Evolutionary conservation across 2,888 invertebrate genomes (phyloP), one percentile per base, ranked within the genome.

Genomic region (Oscheius sp.): DNA sequence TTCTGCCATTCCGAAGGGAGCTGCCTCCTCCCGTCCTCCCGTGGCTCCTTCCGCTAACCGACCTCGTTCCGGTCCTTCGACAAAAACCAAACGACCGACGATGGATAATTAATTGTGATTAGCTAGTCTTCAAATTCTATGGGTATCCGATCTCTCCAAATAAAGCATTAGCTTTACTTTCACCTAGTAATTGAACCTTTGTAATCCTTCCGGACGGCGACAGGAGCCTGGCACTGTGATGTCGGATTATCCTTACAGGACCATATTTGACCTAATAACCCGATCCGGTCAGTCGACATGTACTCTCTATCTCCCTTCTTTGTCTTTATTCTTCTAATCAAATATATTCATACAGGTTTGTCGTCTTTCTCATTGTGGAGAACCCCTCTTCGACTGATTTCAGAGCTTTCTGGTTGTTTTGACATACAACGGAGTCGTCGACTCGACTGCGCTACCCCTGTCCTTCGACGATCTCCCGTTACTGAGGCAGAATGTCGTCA

Each of bases 401-500:
- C 20, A 59, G 59, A 59, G 17, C 17, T 59, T 1, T 59, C 59
- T n/a, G 59, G 59, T 4, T 59, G 59, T 28, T 59, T 59, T 26
- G 26, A 41, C 3, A 41, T 59, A 26, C 44, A 41, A 20, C 17
- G 41, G 28, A 44, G 59, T 28, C 20, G 44, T 28, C 41, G 59
- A 5, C 59, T 59, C n/a, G 59, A 59, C 26, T 59, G 59, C 30
- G 38, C 17, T 1, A 41, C 28, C 28, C 59, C 59, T 12, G 44
- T 59, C 44, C 41, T 59, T 26, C 1, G 59, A 41, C 41, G 59
- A 26, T 59, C 30, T 3, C 49, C 68, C 0, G 64, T 72, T 3
- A 59, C 74, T 2, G 36, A 73, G 12, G 68, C 72, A n/a, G 76
- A 71, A 22, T 77, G 77, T 44, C 63, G 68, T 59, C 38, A 59